Base-by-base conservation (phyloP, 53 echinoderm and acorn worm genomes). In the Actinopyga echinites region DNA sequence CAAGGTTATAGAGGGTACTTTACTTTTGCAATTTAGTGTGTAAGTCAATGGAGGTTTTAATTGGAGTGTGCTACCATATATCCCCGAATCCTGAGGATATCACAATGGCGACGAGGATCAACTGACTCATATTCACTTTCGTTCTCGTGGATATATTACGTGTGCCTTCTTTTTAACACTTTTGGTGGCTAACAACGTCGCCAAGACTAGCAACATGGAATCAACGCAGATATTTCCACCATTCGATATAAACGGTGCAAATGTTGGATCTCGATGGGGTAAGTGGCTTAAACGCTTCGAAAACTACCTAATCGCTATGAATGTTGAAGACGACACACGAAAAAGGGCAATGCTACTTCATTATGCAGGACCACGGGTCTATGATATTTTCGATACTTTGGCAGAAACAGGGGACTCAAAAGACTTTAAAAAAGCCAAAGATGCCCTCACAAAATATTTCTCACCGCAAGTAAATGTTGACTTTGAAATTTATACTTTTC, bases 311-410 rank as follows among this genome's bases (percentile, higher is more conserved):
- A 35, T 84, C 9, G 84, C 84, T 11, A 74, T 73, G 42, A 74
- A 84, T 22, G 33, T 74, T 19, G 40, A 31, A 6, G 37, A 84
- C 17, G 57, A 53, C 15, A 35, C 56, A 8, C 30, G 52, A 15
- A 40, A 83, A 45, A n/a, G 83, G 22, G 30, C 68, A 13, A 43
- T 83, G 66, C 9, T 83, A 34, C 56, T 84, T 4, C 84, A 84
- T 26, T 84, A 34, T 57, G 69, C 73, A 29, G 84, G 84, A 21
- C 84, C 69, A 29, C 56, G 9, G 22, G 73, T 69, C 17, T 84
- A 71, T 32, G 56, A 84, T 56, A 84, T 75, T 36, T 85, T 75
- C 59, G 64, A 85, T 2, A 74, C 84, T 36, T 75, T 85, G 19
- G n/a, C 84, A 34, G 58, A 73, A 15, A 74, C 73, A 23, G 84